Percentiles rank a stretch among this genome's conserved stretches.
These are phyloP conservation scores for Campoplex capitator DNA, from an alignment of 2,888 invertebrate genomes.

Conservation along the genomic window DNA sequence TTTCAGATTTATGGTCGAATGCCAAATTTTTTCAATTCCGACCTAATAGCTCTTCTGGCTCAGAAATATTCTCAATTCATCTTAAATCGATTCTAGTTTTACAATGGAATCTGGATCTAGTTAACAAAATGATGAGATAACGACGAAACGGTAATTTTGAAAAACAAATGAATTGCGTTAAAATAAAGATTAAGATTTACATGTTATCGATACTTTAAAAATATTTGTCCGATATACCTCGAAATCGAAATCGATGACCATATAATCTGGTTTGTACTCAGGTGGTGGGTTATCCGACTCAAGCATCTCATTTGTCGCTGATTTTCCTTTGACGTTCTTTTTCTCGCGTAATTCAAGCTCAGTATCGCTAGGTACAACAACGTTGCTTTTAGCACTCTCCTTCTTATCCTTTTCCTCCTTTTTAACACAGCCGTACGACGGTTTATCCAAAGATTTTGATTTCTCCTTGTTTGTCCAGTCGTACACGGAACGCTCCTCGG, in stretches of 20 bases:
- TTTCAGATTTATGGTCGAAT: too few species aligned
- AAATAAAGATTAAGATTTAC: too few species aligned
- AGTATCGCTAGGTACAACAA: slow-evolving; percentile 76
- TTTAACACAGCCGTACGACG: slow-evolving; percentile 76
- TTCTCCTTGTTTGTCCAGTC: slow-evolving; percentile 83
- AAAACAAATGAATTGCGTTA: too few species aligned
- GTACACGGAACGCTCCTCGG: slow-evolving; percentile 79
- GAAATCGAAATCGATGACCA: slow-evolving; percentile 85
- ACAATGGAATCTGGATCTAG: too few species aligned
- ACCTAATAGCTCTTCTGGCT: too few species aligned
- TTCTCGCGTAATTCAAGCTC: slow-evolving; percentile 66
- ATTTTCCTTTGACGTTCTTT: slow-evolving; percentile 71
- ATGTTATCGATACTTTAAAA: too few species aligned
- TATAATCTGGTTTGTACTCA: slow-evolving; percentile 84
- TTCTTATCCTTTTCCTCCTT: slow-evolving; percentile 82
- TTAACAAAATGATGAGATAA: too few species aligned
- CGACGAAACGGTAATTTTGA: too few species aligned
- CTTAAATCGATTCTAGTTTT: too few species aligned
- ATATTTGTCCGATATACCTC: slow-evolving; percentile 69
- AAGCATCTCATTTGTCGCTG: slow-evolving; percentile 83
- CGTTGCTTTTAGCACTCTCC: slow-evolving; percentile 78
- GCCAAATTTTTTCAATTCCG: too few species aligned
- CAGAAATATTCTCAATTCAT: too few species aligned
- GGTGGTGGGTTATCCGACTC: slow-evolving; percentile 82
- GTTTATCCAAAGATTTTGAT: slow-evolving; percentile 82